These are phyloP conservation scores for Drosophila cardini DNA, from an alignment of 1,140 invertebrate species.

Conservation along the genomic window DNA sequence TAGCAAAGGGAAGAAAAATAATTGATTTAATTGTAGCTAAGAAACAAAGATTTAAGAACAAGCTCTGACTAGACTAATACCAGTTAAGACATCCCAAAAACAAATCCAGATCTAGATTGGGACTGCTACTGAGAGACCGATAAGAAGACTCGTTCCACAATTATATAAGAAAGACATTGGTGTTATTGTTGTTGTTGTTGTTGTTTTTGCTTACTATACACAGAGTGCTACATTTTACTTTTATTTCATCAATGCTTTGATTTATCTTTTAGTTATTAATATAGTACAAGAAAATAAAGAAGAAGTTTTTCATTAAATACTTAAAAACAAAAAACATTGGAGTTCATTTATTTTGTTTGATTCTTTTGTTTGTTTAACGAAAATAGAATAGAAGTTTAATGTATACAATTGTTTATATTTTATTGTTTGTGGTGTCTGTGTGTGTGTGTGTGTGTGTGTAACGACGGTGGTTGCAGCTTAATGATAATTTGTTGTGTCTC, in stretches of 20 bases:
- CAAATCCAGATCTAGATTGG: too few species aligned
- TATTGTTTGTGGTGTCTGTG: conserved; percentile 34
- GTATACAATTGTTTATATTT: conserved; percentile 28
- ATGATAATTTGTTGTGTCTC: conserved; percentile 7
- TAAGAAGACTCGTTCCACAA: conserved; percentile 1
- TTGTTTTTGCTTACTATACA: conserved; percentile 76
- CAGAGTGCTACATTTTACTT: conserved; percentile 77
- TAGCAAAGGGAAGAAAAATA: background rate
- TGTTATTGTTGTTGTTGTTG: conserved; percentile 42
- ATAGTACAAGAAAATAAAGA: conserved; percentile 70
- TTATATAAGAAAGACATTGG: conserved; percentile 39
- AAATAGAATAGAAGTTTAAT: conserved; percentile 31
- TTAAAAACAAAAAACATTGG: conserved; percentile 54
- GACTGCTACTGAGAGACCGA: background rate
- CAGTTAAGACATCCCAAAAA: background rate
- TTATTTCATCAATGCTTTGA: conserved; percentile 67
- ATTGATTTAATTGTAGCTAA: background rate
- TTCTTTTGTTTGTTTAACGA: conserved; percentile 31
- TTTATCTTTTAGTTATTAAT: conserved; percentile 56
- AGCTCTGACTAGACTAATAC: conserved; percentile 7
- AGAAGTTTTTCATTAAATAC: conserved; percentile 65
- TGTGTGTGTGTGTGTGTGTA: conserved; percentile 37
- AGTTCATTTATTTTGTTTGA: conserved; percentile 32
- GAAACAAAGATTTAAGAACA: conserved; percentile 2
- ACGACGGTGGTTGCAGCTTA: conserved; percentile 44